phyloP scores from a whole-genome alignment of 2,113 vertebrate species.

The Dasyurus viverrinus region DNA sequence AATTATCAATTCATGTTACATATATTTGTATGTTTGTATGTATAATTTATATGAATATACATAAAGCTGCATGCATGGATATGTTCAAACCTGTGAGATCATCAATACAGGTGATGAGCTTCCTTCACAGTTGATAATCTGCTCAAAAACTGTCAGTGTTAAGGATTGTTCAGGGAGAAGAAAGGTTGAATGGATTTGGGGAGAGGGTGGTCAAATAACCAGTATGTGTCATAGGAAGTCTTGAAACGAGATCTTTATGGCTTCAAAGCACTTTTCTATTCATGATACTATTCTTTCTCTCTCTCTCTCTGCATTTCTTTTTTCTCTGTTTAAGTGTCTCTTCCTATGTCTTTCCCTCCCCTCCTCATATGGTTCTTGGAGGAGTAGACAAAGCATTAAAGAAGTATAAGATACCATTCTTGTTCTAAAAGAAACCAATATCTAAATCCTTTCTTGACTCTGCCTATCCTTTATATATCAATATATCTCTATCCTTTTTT shows the following conservation, averaged over 20 bases:
- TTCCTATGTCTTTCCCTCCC: neutral
- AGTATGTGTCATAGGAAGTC: neutral
- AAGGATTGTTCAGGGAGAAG: neutral
- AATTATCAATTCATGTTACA: neutral
- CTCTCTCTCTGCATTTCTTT: neutral
- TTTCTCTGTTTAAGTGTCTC: neutral
- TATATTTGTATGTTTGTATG: accelerated
- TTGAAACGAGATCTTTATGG: neutral
- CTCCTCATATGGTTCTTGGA: neutral
- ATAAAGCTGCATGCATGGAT: neutral
- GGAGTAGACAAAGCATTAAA: neutral
- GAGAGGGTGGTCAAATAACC: neutral
- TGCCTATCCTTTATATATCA: too few species aligned
- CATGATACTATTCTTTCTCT: neutral
- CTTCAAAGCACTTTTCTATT: neutral
- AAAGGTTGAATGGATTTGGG: neutral
- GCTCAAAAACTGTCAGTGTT: neutral
- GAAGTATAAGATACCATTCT: neutral
- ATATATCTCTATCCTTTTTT: constrained; percentile 7
- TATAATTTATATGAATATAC: neutral
- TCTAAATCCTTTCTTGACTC: neutral
- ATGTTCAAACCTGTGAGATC: neutral
- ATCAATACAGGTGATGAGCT: neutral
- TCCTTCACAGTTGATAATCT: neutral
- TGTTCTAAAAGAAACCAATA: neutral